A percentile compares a stretch with the other conserved stretches of the same genome.
These are phyloP conservation scores for Drosophila mulleri DNA, from an alignment of 2,888 invertebrate genomes.

Conservation along the genomic window DNA sequence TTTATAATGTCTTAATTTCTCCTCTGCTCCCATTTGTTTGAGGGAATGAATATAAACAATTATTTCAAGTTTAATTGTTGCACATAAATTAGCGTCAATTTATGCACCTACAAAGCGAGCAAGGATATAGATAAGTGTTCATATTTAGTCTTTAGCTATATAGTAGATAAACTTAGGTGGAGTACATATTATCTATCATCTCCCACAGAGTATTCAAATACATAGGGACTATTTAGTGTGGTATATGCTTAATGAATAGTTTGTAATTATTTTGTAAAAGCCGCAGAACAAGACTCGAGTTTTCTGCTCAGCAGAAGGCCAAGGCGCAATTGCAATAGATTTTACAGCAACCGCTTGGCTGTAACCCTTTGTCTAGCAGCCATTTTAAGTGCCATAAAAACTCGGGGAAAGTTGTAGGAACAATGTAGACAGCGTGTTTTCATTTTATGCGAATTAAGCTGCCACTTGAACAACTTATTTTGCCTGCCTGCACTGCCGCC, in stretches of 20 bases:
- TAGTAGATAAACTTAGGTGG: not conserved
- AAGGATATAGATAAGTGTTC: too few relatives aligned
- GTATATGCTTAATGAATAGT: conserved; percentile 31
- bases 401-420: conserved; percentile 83
- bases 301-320: conserved; percentile 19
- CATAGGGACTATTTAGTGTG: conserved; percentile 8
- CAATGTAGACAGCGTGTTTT: conserved; percentile 84
- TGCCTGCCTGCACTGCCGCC: conserved; percentile 58
- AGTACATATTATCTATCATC: not conserved
- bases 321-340: conserved; percentile 64
- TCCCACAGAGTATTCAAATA: not conserved
- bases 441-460: conserved; percentile 85
- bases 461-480: conserved; percentile 83
- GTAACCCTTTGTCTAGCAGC: conserved; percentile 79
- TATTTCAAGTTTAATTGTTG: conserved; percentile 23
- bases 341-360: conserved; percentile 56
- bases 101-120: not conserved
- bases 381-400: conserved; percentile 82
- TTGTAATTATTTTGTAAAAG: conserved; percentile 55
- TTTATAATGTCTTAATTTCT: conserved; percentile 67
- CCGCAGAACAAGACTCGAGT: conserved; percentile 25
- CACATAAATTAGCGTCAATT: conserved; percentile 15
- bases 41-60: conserved; percentile 12
- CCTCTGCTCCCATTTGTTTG: conserved; percentile 15
- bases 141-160: not conserved